Percentiles rank a stretch among this genome's conserved stretches.
Conservation (phyloP, 2,797 vertebrate species). For the Halcyon chelicuti region DNA sequence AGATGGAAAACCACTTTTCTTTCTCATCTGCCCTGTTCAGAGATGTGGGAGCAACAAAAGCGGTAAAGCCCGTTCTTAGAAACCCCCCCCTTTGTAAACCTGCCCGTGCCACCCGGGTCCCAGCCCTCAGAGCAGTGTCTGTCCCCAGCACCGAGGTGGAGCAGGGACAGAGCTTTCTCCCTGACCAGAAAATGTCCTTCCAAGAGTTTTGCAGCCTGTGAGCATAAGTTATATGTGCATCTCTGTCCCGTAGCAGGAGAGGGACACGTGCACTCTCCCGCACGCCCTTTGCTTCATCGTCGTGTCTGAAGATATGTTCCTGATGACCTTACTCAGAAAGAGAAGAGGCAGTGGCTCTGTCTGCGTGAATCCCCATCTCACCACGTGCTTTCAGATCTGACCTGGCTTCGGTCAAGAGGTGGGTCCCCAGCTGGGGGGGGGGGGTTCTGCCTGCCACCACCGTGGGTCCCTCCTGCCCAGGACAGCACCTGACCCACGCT, state of each 20-base stretch:
- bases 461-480: neutral
- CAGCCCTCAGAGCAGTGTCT: neutral
- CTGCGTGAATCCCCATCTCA: fast-evolving
- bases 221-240: fast-evolving
- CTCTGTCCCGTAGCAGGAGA: neutral
- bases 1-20: conserved; percentile 17
- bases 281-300: fast-evolving
- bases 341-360: neutral
- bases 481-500: neutral
- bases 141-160: fast-evolving
- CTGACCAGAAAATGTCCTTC: neutral
- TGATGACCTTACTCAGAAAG: neutral
- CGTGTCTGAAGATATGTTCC: neutral
- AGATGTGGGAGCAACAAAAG: neutral
- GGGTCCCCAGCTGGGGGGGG: neutral
- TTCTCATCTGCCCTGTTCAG: neutral
- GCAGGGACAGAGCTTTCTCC: neutral
- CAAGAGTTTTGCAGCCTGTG: neutral
- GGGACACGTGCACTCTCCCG: neutral
- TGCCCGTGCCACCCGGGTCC: neutral
- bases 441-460: neutral
- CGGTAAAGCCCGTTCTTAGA: neutral
- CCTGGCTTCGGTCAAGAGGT: neutral
- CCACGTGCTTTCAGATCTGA: neutral
- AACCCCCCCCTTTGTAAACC: neutral